These are phyloP conservation scores for Scomberomorus guttatus DNA, from an alignment of 2,797 vertebrate genomes.

Conservation along the genomic window DNA sequence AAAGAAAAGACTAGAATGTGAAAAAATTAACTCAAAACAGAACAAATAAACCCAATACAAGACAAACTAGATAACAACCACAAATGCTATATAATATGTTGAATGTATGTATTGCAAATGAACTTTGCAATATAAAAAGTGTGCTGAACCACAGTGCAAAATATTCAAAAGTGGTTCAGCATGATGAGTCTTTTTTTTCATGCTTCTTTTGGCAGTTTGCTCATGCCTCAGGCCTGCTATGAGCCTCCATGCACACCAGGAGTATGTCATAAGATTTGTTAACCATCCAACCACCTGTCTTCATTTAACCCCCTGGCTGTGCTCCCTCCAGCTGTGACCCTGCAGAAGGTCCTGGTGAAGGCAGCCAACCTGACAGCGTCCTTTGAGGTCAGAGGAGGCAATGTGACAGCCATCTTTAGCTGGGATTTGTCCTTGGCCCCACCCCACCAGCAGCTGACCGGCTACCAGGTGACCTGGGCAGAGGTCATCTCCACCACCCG, in stretches of 20 bases:
- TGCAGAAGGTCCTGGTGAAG: conserved; percentile 84
- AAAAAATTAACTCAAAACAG: no score
- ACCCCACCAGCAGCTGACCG: conserved; percentile 85
- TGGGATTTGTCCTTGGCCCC: conserved; percentile 85
- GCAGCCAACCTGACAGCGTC: conserved; percentile 91
- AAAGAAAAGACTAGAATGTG: no score
- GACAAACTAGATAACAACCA: no score
- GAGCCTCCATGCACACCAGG: neutral
- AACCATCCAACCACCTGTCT: neutral
- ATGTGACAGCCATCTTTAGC: conserved; percentile 90
- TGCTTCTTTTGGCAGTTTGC: neutral
- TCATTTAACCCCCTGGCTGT: neutral
- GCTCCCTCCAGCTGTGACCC: conserved; percentile 60
- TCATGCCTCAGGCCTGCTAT: neutral
- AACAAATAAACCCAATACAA: no score
- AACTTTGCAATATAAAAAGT: no score
- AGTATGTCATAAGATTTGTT: neutral
- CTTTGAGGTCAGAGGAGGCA: conserved; percentile 85
- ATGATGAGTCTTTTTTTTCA: neutral
- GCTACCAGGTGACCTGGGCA: conserved; percentile 93
- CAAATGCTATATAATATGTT: no score
- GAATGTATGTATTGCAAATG: no score
- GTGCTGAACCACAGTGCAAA: no score
- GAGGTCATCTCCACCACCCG: conserved; percentile 89
- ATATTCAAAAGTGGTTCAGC: neutral